Evolutionary conservation across 2,113 vertebrate species (phyloP), one percentile per base, ranked within the genome.

Genomic region (Callospermophilus lateralis): DNA sequence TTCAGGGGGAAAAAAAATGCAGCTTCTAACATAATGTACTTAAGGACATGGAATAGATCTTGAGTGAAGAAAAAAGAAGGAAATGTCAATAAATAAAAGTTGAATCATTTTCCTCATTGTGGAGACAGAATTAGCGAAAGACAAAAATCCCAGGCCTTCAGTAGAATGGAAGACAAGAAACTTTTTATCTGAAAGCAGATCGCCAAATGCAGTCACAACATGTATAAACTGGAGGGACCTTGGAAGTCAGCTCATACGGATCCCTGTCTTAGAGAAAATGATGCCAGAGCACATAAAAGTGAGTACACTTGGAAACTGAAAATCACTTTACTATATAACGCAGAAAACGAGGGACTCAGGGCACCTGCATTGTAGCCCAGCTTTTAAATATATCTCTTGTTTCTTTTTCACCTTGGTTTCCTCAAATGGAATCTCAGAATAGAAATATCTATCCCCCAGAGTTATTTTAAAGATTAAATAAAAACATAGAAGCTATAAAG

Each of bases 11-110:
- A 95, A 53, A 95, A 97, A 90, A 42, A 51, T 70, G 37, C 19
- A 12, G 84, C 89, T 96, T 84, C 67, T 96, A 96, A 85, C 32
- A 94, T 70, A 74, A 98, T 85, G 84, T 93, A 79, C 87, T 97
- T 97, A 96, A 89, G 22, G 81, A 34, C 93, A 97, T 79, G 92
- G 55, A 94, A 96, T 97, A 76, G 42, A 87, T 78, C 84, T 37
- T 88, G 80, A 93, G 45, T 39, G 30, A 96, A 97, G 77, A 93
- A 79, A 96, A 68, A 85, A 79, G 84, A 92, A 86, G 37, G 8
- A 28, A 61, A 67, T 93, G 65, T 96, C 11, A 30, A 84, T 34
- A 97, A 93, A 95, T 72, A 96, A 94, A 97, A 85, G 63, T 78
- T 32, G 53, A 72, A 80, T 87, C 30, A n/a, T 48, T 93, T 87